These are phyloP conservation scores for Promerops cafer DNA, from an alignment of 2,113 vertebrate genomes.

Conservation along the genomic window DNA sequence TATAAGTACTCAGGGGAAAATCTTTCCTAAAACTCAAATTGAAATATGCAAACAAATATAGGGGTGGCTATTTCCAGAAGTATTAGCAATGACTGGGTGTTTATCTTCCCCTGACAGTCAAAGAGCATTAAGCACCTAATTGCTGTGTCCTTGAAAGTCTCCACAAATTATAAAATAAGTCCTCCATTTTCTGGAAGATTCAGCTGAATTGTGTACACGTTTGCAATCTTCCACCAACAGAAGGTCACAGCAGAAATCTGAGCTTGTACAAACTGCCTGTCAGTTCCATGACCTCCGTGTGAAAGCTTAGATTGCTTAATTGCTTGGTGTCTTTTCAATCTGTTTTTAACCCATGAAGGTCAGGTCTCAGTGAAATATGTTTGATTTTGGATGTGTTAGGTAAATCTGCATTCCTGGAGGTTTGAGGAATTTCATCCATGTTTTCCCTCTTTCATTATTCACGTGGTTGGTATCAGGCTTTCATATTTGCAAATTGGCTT, in stretches of 20 bases:
- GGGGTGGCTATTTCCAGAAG: not conserved
- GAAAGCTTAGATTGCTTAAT: not conserved
- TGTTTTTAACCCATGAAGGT: not conserved
- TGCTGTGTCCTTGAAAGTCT: not conserved
- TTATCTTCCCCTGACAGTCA: not conserved
- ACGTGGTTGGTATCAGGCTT: not conserved
- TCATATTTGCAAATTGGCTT: not conserved
- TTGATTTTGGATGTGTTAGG: not conserved
- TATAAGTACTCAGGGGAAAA: constrained; percentile 29
- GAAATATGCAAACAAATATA: constrained; percentile 25
- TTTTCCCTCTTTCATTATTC: not conserved
- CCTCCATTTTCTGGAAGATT: constrained; percentile 4
- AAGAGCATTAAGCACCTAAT: not conserved
- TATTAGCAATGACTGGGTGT: not conserved
- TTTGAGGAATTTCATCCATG: not conserved
- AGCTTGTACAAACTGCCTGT: not conserved
- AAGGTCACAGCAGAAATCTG: constrained; percentile 13
- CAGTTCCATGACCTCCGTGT: not conserved
- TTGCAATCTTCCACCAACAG: not conserved
- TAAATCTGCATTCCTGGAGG: not conserved
- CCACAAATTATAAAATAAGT: not conserved
- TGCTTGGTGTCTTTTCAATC: not conserved
- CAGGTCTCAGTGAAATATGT: not conserved
- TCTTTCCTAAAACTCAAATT: not conserved
- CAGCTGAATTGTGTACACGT: not conserved